phyloP scores from a whole-genome alignment of 2,888 invertebrate species.

The Pharmacophagus antenor region DNA sequence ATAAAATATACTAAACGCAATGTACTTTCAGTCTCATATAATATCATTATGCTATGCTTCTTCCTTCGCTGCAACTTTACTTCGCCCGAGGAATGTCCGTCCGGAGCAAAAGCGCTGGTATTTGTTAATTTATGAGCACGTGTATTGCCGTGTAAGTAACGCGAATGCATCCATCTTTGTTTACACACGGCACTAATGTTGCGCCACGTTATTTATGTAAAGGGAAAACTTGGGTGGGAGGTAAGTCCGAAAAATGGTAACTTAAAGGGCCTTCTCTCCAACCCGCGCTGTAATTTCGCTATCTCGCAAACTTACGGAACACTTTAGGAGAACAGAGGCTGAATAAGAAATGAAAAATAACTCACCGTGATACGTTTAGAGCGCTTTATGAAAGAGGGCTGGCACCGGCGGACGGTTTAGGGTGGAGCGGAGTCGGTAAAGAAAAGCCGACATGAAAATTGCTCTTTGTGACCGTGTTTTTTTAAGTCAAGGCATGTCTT shows the following conservation, averaged over 20 bases:
- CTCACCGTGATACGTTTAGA: constrained; percentile 30
- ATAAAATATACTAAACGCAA: constrained; percentile 1
- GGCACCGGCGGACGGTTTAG: constrained; percentile 14
- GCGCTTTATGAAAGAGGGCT: constrained; percentile 23
- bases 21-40: constrained; percentile 15
- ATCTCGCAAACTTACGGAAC: constrained; percentile 27
- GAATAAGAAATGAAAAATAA: constrained; percentile 34
- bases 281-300: constrained; percentile 19
- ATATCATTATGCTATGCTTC: constrained; percentile 18
- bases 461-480: constrained; percentile 16
- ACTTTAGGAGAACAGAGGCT: constrained; percentile 26
- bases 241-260: constrained; percentile 10
- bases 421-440: constrained; percentile 22
- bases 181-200: constrained; percentile 28
- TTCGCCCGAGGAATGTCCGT: constrained; percentile 23
- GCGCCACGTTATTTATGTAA: constrained; percentile 24
- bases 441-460: constrained; percentile 24
- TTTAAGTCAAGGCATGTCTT: constrained; percentile 19
- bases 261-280: constrained; percentile 19
- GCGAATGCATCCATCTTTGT: constrained; percentile 29
- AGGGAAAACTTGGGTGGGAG: constrained; percentile 6
- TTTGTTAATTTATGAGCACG: constrained; percentile 29
- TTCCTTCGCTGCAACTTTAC: constrained; percentile 14
- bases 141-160: constrained; percentile 23
- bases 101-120: constrained; percentile 26